These are phyloP conservation scores for Antechinus flavipes DNA, from an alignment of 2,113 vertebrate genomes.

Conservation along the genomic window DNA sequence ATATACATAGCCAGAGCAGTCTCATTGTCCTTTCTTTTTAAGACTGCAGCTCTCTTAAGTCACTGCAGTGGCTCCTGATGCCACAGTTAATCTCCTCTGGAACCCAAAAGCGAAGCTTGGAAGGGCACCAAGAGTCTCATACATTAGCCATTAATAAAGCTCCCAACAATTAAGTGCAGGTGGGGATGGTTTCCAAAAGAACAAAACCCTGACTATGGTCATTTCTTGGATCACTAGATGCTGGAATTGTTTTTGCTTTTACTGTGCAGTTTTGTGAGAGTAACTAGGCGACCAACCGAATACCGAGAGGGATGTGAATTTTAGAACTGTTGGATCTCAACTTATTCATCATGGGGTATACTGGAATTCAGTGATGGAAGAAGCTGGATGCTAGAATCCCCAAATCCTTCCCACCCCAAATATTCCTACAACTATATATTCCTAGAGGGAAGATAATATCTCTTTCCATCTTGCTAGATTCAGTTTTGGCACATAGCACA, in stretches of 20 bases:
- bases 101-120: slow-evolving; percentile 49
- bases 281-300: not conserved
- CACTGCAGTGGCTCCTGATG: not conserved
- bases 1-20: not conserved
- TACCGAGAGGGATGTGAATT: slow-evolving; percentile 16
- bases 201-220: slow-evolving; percentile 16
- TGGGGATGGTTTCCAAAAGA: slow-evolving; percentile 40
- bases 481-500: not conserved
- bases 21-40: not conserved
- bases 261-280: slow-evolving; percentile 18
- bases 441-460: not conserved
- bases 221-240: slow-evolving; percentile 5
- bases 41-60: not conserved
- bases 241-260: not conserved
- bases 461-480: not conserved
- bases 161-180: not conserved
- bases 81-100: slow-evolving; percentile 26
- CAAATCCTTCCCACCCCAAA: not conserved
- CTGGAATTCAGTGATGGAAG: not conserved
- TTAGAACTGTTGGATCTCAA: not conserved
- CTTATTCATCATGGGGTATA: not conserved
- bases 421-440: not conserved
- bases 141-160: slow-evolving; percentile 29
- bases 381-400: not conserved
- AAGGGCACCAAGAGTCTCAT: rapidly evolving